Evolutionary conservation across 2,797 vertebrate species (phyloP).

Genomic region (Cygnus olor): DNA sequence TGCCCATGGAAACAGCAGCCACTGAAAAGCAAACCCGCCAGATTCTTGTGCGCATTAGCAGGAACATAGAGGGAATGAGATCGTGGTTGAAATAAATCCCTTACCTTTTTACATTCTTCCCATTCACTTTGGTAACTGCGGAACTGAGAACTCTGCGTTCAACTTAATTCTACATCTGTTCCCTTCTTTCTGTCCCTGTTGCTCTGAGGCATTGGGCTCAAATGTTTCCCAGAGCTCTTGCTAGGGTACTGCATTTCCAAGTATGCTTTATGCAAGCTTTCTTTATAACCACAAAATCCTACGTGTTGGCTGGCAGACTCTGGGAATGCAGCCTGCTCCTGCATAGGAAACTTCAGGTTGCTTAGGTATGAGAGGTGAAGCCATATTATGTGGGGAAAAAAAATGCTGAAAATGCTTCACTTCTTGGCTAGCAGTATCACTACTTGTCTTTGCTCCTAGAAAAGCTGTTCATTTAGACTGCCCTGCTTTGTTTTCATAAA

Average conservation of each 20-base stretch:
- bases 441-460: background rate
- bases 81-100: background rate
- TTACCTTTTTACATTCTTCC: slow-evolving; percentile 35
- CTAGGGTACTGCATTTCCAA: slow-evolving; percentile 19
- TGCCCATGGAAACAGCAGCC: slow-evolving; percentile 63
- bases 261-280: background rate
- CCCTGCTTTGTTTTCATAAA: slow-evolving; percentile 19
- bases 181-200: background rate
- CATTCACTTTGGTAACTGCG: background rate
- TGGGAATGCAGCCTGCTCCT: background rate
- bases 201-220: slow-evolving; percentile 22
- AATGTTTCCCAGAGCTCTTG: slow-evolving; percentile 35
- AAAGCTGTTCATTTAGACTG: slow-evolving; percentile 2
- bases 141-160: background rate
- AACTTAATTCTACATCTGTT: slow-evolving; percentile 52
- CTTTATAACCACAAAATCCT: background rate
- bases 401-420: background rate
- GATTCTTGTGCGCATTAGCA: background rate
- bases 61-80: background rate
- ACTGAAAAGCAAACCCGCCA: background rate
- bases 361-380: background rate
- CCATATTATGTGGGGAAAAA: rapidly evolving
- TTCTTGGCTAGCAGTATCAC: background rate
- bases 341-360: background rate
- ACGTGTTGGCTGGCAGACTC: rapidly evolving